These are phyloP conservation scores for Neopelma chrysocephalum DNA, from an alignment of 2,797 vertebrate genomes.

Conservation along the genomic window DNA sequence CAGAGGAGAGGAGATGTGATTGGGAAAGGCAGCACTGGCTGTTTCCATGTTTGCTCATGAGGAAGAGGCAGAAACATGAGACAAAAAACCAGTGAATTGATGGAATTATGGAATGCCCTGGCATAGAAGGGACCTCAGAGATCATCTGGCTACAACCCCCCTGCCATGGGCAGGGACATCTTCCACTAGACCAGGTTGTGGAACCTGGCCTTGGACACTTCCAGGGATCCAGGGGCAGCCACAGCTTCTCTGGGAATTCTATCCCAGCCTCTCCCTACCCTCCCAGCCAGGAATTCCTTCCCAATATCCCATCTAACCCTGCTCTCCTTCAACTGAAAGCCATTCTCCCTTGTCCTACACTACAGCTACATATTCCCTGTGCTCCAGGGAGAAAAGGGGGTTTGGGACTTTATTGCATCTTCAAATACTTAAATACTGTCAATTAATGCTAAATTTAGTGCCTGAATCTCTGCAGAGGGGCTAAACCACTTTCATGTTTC, in stretches of 20 bases:
- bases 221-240: not conserved
- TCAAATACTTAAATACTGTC: not conserved
- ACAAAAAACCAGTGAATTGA: not conserved
- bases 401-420: not conserved
- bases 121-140: not conserved
- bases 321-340: not conserved
- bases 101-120: not conserved
- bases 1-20: slow-evolving; percentile 6
- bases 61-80: not conserved
- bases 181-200: not conserved
- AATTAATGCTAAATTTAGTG: not conserved
- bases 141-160: not conserved
- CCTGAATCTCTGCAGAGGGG: not conserved
- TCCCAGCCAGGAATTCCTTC: not conserved
- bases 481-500: not conserved
- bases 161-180: not conserved
- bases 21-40: not conserved
- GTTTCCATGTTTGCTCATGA: slow-evolving; percentile 29
- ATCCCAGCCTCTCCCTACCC: not conserved
- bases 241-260: not conserved
- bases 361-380: not conserved
- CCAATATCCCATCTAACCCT: not conserved
- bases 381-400: not conserved
- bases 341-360: not conserved
- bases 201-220: not conserved